A percentile compares a stretch with the other conserved stretches of the same genome.
Evolutionary conservation across 2,797 vertebrate species (phyloP).

Genomic region (Sebastes baramenuke): DNA sequence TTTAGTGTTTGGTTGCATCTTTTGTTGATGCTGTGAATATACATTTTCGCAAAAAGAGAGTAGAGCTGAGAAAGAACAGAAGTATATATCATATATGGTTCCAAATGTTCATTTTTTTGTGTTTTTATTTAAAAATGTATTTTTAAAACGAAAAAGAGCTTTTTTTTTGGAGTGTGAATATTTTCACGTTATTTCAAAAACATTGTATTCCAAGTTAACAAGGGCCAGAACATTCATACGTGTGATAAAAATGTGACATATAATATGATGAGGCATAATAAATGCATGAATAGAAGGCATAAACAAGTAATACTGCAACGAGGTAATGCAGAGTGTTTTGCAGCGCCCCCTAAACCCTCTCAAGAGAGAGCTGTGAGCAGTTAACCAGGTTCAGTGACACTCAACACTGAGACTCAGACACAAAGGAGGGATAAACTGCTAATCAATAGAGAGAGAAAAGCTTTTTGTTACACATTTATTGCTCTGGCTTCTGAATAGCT

Average conservation of each 20-base stretch:
- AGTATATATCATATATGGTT: background rate
- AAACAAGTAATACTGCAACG: background rate
- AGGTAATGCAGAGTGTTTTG: background rate
- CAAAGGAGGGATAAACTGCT: conserved; percentile 26
- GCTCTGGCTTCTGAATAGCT: conserved; percentile 6
- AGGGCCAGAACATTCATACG: background rate
- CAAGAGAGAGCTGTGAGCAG: conserved; percentile 4
- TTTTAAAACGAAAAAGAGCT: background rate
- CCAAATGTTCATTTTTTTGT: background rate
- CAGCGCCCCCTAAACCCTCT: background rate
- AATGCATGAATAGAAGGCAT: background rate
- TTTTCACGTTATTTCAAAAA: background rate
- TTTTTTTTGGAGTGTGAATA: background rate
- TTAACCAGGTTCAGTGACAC: conserved; percentile 1
- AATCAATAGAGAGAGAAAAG: conserved; percentile 30
- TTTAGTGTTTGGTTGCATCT: background rate
- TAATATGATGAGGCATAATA: background rate
- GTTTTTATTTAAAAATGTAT: background rate
- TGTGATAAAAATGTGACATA: background rate
- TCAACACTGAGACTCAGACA: conserved; percentile 6
- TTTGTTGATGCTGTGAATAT: background rate
- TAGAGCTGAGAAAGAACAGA: background rate
- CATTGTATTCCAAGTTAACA: too few species aligned
- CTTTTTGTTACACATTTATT: conserved; percentile 6
- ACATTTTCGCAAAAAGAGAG: background rate